Conservation (phyloP, 2,888 invertebrate genomes). For the Acleris sparsana region DNA sequence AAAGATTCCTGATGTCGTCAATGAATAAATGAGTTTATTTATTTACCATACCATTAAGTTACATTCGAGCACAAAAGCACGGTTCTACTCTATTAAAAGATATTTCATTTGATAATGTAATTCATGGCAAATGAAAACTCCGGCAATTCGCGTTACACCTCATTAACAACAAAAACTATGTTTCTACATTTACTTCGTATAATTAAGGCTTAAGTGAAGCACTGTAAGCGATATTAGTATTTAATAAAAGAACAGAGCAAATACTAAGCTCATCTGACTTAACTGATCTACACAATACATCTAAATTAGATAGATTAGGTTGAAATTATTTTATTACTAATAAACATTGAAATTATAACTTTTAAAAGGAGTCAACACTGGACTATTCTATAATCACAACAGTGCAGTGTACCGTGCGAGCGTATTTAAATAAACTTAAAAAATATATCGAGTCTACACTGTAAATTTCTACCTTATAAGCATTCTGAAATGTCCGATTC, state of each 20-base stretch:
- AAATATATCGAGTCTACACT: conserved; percentile 36
- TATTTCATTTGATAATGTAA: conserved; percentile 19
- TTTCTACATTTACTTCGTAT: conserved; percentile 46
- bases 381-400: conserved; percentile 73
- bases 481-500: no score
- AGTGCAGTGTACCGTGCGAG: conserved; percentile 76
- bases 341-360: no score
- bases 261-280: no score
- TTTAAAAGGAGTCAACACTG: conserved; percentile 51
- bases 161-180: conserved; percentile 58
- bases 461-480: no score
- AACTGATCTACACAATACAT: no score
- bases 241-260: background rate
- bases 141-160: conserved; percentile 56
- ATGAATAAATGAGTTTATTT: no score
- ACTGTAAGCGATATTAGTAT: background rate
- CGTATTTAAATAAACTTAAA: conserved; percentile 57
- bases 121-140: conserved; percentile 49
- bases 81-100: no score
- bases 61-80: no score
- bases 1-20: no score
- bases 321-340: no score
- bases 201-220: background rate
- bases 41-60: no score
- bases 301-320: no score